phyloP scores from a whole-genome alignment of 2,888 invertebrate genomes.

The Cheilosia scutellata region DNA sequence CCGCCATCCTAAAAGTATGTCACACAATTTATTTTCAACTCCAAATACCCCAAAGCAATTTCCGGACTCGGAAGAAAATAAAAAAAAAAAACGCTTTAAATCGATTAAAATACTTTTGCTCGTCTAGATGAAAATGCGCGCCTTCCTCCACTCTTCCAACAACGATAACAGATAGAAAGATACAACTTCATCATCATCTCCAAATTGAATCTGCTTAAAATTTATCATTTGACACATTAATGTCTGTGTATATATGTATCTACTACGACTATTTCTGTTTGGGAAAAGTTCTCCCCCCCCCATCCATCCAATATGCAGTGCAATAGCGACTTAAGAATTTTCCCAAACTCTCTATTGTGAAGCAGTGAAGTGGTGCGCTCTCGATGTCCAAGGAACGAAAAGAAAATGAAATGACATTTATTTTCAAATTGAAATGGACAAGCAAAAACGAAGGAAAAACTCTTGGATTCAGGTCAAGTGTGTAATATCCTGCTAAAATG shows the following conservation, averaged over 20 bases:
- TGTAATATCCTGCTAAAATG: conserved; percentile 72
- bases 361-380: conserved; percentile 17
- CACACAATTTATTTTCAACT: conserved; percentile 67
- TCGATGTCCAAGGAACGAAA: neutral
- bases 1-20: conserved; percentile 39
- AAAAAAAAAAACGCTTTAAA: conserved; percentile 59
- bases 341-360: conserved; percentile 12
- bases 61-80: conserved; percentile 32
- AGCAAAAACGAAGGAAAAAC: conserved; percentile 36
- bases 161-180: conserved; percentile 1
- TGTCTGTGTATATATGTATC: neutral
- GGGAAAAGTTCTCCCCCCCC: neutral
- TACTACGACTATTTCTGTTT: neutral
- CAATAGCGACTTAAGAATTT: conserved; percentile 43
- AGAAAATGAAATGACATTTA: conserved; percentile 70
- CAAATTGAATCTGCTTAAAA: conserved; percentile 70
- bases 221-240: conserved; percentile 51
- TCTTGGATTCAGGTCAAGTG: conserved; percentile 67
- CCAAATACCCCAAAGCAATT: conserved; percentile 69
- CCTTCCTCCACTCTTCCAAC: neutral
- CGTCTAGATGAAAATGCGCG: conserved; percentile 41
- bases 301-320: conserved; percentile 10
- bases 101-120: conserved; percentile 70
- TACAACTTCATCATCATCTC: conserved; percentile 57
- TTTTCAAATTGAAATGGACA: conserved; percentile 74